Base-by-base conservation (phyloP, 2,113 vertebrate species). In the Zosterops lateralis region DNA sequence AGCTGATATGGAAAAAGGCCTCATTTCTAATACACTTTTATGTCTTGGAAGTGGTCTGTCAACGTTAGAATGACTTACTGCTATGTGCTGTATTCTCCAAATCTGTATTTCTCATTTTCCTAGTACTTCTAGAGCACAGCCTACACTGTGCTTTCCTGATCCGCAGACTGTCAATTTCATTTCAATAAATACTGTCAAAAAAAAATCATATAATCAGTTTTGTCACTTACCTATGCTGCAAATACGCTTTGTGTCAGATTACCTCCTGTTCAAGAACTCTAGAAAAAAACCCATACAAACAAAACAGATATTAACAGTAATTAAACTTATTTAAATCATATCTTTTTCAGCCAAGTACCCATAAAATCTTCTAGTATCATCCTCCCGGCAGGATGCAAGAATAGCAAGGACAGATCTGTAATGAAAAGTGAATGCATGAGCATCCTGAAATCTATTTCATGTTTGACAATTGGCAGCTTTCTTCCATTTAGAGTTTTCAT, bases 211-310 rank as follows among this genome's bases (percentile, higher is more conserved):
- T 50, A 56, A 93, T 61, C 78, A 94, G 44, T 48, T 88, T 10
- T 54, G n/a, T 71, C 40, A 94, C 97, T 97, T 97, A 98, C 97
- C 92, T 97, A 94, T 88, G 95, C 92, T 86, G 89, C 97, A 95
- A 97, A 97, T 74, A 97, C 16, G 21, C 90, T 96, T 77, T 72
- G 92, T 81, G 68, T 87, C 70, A 94, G 86, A 76, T 93, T 94
- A 78, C 96, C 90, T 92, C 96, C 92, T 54, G 77, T 90, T 85
- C 87, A 92, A 93, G 96, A 92, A 84, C 92, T 91, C 97, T 98
- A 91, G 78, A 28, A 87, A 82, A 84, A 96, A 84, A 13, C 3
- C 1, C 75, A 82, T 11, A 72, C 20, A 92, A 90, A 70, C 32
- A 70, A 76, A 96, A 65, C 28, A 87, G 65, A 48, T 24, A 78